Conservation (phyloP, 2,888 invertebrate genomes). For the Clostera curtula region DNA sequence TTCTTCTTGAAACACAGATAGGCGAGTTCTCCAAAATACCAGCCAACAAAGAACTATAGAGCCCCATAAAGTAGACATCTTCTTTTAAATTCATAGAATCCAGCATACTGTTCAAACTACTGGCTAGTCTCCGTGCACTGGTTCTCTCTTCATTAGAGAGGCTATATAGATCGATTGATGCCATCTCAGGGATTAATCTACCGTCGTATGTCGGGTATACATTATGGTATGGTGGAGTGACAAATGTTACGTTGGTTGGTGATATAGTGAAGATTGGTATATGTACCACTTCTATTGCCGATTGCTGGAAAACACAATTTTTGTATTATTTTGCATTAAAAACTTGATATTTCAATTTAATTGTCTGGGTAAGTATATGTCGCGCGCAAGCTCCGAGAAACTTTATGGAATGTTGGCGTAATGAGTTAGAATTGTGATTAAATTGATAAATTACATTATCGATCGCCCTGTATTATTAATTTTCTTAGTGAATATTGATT, state of each 20-base stretch:
- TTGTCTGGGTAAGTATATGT: too few relatives aligned
- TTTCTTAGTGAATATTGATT: too few relatives aligned
- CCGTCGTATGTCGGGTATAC: conserved; percentile 72
- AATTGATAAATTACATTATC: too few relatives aligned
- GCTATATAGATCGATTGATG: conserved; percentile 48
- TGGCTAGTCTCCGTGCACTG: conserved; percentile 58
- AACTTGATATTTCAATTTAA: too few relatives aligned
- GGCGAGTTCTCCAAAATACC: conserved; percentile 75
- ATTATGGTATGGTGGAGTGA: conserved; percentile 76
- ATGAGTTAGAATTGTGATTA: too few relatives aligned
- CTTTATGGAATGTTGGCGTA: too few relatives aligned
- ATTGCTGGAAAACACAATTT: conserved; percentile 64
- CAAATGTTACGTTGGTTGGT: conserved; percentile 74
- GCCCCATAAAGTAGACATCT: conserved; percentile 79
- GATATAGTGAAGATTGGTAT: conserved; percentile 76
- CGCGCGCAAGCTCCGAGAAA: too few relatives aligned
- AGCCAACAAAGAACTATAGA: conserved; percentile 76
- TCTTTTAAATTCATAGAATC: conserved; percentile 77
- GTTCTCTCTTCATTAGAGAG: conserved; percentile 52
- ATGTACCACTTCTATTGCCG: conserved; percentile 75
- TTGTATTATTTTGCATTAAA: conserved; percentile 2
- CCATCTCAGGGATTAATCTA: conserved; percentile 39
- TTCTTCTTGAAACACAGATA: conserved; percentile 67
- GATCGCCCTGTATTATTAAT: too few relatives aligned
- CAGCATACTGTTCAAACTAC: conserved; percentile 69